Evolutionary conservation across 2,888 invertebrate species (phyloP).

Genomic region (Sesia apiformis): DNA sequence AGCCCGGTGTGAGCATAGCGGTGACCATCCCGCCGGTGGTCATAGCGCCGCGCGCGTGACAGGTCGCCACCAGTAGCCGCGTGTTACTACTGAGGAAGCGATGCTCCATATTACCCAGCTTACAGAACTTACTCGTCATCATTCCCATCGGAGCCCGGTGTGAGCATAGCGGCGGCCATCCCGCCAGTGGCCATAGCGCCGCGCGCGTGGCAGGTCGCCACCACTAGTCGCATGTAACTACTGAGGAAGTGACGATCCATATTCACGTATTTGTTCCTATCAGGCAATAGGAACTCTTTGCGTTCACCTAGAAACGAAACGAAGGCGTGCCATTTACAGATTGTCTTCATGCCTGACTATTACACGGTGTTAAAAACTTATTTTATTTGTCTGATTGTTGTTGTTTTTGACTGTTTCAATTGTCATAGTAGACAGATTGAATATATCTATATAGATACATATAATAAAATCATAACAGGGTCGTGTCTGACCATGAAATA

Average conservation of each 20-base stretch:
- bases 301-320: conserved; percentile 52
- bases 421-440: too few relatives aligned
- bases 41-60: conserved; percentile 75
- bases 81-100: conserved; percentile 78
- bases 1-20: conserved; percentile 61
- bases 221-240: conserved; percentile 76
- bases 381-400: too few relatives aligned
- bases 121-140: conserved; percentile 48
- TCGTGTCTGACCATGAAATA: too few relatives aligned
- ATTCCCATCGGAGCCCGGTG: conserved; percentile 37
- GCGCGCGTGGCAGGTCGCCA: conserved; percentile 74
- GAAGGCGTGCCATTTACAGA: too few relatives aligned
- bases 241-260: conserved; percentile 78
- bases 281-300: conserved; percentile 76
- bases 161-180: conserved; percentile 78
- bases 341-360: too few relatives aligned
- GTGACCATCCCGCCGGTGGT: conserved; percentile 83
- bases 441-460: too few relatives aligned
- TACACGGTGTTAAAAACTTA: too few relatives aligned
- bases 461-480: too few relatives aligned
- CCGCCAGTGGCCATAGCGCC: conserved; percentile 79
- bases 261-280: conserved; percentile 79
- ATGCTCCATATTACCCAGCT: conserved; percentile 77
- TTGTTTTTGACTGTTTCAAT: too few relatives aligned
- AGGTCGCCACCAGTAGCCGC: conserved; percentile 72